Base-by-base conservation (phyloP, 2,888 invertebrate species). In the Marronus borbonicus region DNA sequence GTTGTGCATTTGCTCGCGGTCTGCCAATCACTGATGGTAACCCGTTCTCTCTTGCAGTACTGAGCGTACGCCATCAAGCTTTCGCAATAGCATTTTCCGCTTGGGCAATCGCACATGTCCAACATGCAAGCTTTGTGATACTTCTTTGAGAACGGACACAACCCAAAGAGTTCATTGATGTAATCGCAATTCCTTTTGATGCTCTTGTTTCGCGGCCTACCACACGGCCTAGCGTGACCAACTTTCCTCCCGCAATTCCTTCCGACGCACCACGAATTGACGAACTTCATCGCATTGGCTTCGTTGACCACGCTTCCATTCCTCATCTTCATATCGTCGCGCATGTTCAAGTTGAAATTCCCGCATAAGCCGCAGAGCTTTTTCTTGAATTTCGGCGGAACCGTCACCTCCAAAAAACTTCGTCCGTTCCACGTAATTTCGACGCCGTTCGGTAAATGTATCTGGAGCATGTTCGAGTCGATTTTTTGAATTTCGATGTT, bases 371-470 rank as follows among this genome's bases (percentile, higher is more conserved):
- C 98, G 86, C 98, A 98, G 78, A 97, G 88, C 84, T 93, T 93
- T 78, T 91, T 92, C 87, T 93, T 95, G 89, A 93, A 96, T 76
- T 89, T 90, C 84, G 93, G 93, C 3, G 96, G 95, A 14, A 97
- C 95, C 0, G 92, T 91, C 0, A 94, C 91, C 89, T 98, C 98
- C 79, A 98, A 90, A 86, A 97, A 97, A 84, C 97, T 97, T 83
- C 95, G 95, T 1, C 98, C 97, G 85, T 97, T 97, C 98, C 98
- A 98, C 52, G 96, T 90, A 80, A 98, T 91, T 85, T 94, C 94
- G 31, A 98, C 90, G 0, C 97, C 97, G 83, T 95, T 92, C 55
- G 92, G 90, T 1, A 96, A 92, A 86, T 90, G 92, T 72, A 93
- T 50, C 36, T 64, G 91, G 82, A 92, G 87, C 72, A 95, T 91